phyloP scores from a whole-genome alignment of 2,113 vertebrate genomes.

The Phrynosoma blainvillii region DNA sequence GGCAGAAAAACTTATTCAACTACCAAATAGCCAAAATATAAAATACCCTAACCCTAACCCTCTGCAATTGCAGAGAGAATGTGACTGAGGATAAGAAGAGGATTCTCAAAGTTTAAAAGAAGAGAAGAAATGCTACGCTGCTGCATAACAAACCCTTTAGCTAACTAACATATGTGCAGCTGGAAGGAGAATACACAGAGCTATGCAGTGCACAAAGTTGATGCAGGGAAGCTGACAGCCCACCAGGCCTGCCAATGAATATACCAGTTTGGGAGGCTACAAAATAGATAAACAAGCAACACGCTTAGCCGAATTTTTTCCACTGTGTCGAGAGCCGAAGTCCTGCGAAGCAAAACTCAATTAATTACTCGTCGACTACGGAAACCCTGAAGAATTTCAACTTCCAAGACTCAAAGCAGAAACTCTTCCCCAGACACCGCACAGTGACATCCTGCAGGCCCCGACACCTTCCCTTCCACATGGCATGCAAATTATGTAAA shows the following conservation, averaged over 20 bases:
- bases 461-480: neutral
- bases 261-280: neutral
- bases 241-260: neutral
- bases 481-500: slow-evolving; percentile 19
- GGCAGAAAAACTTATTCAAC: neutral
- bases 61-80: neutral
- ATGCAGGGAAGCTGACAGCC: too few species aligned
- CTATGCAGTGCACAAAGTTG: neutral
- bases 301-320: neutral
- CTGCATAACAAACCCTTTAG: neutral
- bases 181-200: neutral
- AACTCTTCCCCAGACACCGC: neutral
- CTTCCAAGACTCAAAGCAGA: neutral
- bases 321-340: neutral
- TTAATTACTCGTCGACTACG: neutral
- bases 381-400: neutral
- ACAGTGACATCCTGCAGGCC: neutral
- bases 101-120: neutral
- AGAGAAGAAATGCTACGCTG: neutral
- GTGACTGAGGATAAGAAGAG: neutral
- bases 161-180: neutral
- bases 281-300: neutral
- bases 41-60: neutral
- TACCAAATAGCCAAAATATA: neutral
- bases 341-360: neutral